phyloP scores from a whole-genome alignment of 2,797 vertebrate genomes.

The Sebastes kiyomatsui region DNA sequence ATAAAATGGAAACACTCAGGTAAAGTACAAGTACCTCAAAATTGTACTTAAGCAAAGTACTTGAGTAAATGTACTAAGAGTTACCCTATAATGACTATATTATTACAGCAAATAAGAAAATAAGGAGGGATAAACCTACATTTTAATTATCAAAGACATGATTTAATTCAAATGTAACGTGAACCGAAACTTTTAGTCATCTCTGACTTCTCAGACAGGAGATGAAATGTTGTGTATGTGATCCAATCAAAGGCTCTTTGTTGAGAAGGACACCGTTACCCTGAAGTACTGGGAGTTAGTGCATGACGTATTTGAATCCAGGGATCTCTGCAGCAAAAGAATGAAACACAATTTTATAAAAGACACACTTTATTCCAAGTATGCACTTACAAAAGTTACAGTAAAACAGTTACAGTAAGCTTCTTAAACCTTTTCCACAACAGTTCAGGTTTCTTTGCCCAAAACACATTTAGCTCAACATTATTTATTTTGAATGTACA shows the following conservation, averaged over 20 bases:
- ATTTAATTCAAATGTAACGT: not conserved
- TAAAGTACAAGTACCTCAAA: too few relatives aligned
- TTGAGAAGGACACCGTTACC: not conserved
- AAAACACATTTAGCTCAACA: constrained; percentile 30
- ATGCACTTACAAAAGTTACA: constrained; percentile 78
- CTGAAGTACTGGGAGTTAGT: not conserved
- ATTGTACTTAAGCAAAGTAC: too few relatives aligned
- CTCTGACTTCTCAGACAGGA: not conserved
- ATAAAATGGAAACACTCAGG: not conserved
- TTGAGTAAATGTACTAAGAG: not conserved
- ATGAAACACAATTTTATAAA: constrained; percentile 37
- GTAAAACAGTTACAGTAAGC: constrained; percentile 48
- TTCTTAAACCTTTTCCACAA: constrained; percentile 15
- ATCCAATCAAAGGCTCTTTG: not conserved
- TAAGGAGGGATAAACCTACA: not conserved
- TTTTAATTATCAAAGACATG: not conserved
- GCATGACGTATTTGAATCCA: not conserved
- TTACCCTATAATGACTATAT: too few relatives aligned
- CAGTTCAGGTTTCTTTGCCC: constrained; percentile 28
- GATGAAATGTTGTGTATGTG: not conserved
- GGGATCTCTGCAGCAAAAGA: not conserved
- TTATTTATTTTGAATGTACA: constrained; percentile 33
- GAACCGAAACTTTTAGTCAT: not conserved
- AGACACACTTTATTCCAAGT: constrained; percentile 76
- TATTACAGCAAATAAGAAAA: not conserved